A percentile compares a stretch with the other conserved stretches of the same genome.
These are phyloP conservation scores for Theristus sp. DNA, from an alignment of 2,888 invertebrate species.

Conservation along the genomic window DNA sequence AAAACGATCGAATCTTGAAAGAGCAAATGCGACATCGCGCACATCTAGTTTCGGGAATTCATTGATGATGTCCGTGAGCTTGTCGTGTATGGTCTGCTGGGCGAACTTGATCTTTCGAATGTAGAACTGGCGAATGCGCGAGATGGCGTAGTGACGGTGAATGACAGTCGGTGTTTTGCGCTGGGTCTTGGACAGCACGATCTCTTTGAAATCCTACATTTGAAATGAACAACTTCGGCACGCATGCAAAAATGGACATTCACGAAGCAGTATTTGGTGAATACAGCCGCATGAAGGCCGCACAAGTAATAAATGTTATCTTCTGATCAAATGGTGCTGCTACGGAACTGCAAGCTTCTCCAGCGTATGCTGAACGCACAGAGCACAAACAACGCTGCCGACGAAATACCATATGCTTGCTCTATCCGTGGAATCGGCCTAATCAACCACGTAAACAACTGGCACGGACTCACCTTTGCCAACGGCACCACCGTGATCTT, in stretches of 20 bases:
- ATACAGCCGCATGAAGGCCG: too few relatives aligned
- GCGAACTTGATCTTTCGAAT: constrained; percentile 90
- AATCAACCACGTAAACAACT: background rate
- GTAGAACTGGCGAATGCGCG: constrained; percentile 85
- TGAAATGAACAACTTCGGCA: background rate
- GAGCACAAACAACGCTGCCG: too few relatives aligned
- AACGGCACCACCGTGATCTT: constrained; percentile 93
- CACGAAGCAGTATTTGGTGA: too few relatives aligned
- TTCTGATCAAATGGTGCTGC: too few relatives aligned
- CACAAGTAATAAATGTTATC: too few relatives aligned
- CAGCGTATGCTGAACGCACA: too few relatives aligned
- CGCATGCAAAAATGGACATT: too few relatives aligned
- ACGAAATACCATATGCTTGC: too few relatives aligned
- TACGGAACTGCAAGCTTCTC: too few relatives aligned
- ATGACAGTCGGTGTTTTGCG: constrained; percentile 95
- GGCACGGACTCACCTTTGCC: constrained; percentile 53
- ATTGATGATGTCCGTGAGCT: constrained; percentile 75
- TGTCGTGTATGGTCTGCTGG: constrained; percentile 91
- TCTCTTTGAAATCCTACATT: constrained; percentile 80
- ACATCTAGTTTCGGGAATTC: constrained; percentile 89
- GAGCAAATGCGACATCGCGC: too few relatives aligned
- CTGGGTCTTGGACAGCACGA: constrained; percentile 93
- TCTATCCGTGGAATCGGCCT: background rate
- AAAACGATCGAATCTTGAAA: background rate
- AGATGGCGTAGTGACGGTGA: constrained; percentile 89